Evolutionary conservation across 2,888 invertebrate genomes (phyloP).

Genomic region (Liodrosophila aerea): DNA sequence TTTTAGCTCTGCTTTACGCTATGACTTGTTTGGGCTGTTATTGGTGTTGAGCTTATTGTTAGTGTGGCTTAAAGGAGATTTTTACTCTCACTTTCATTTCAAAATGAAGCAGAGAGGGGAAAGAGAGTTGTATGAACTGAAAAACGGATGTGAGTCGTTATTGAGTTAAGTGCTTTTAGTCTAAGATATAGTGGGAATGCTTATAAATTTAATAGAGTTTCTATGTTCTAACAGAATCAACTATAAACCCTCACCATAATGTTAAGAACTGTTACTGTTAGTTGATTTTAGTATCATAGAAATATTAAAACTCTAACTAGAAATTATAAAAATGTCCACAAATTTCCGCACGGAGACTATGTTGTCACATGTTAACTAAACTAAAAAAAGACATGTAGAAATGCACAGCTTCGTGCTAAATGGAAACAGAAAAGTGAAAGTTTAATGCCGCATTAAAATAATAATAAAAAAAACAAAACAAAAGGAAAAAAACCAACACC

Average conservation of each 20-base stretch:
- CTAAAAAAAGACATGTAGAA: conserved; percentile 30
- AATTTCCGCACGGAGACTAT: too few relatives aligned
- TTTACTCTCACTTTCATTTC: conserved; percentile 60
- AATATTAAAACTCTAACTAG: too few relatives aligned
- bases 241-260: too few relatives aligned
- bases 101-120: conserved; percentile 16
- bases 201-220: too few relatives aligned
- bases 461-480: conserved; percentile 35
- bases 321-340: too few relatives aligned
- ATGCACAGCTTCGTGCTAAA: conserved; percentile 63
- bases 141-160: conserved; percentile 41
- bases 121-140: conserved; percentile 20
- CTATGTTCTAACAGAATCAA: too few relatives aligned
- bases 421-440: conserved; percentile 79
- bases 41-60: conserved; percentile 17
- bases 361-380: conserved; percentile 9
- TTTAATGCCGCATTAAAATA: conserved; percentile 77
- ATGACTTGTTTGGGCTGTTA: conserved; percentile 37
- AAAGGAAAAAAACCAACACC: conserved; percentile 47
- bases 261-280: too few relatives aligned
- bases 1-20: conserved; percentile 10
- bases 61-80: conserved; percentile 30
- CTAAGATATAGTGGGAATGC: neutral
- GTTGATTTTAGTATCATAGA: too few relatives aligned
- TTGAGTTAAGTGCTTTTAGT: neutral